Evolutionary conservation across 1,140 invertebrate genomes (phyloP).

Genomic region (Lucilia cuprina): DNA sequence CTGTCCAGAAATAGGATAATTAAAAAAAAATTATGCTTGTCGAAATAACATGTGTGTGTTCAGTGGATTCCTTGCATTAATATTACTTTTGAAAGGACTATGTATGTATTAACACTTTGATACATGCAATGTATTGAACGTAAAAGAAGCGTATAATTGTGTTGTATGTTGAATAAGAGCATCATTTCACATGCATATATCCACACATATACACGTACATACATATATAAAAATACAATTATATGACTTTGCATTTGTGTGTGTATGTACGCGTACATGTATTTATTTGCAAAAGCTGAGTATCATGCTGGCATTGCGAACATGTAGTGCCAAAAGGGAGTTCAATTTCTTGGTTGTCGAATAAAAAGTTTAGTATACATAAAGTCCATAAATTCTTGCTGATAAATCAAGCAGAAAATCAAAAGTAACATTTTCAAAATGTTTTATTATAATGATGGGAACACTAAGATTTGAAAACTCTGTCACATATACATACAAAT

Average conservation of each 20-base stretch:
- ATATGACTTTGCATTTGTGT: background rate
- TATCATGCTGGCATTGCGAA: background rate
- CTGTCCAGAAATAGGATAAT: no score
- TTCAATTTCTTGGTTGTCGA: background rate
- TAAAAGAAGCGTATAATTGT: background rate
- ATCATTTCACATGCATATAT: background rate
- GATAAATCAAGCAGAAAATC: conserved; percentile 37
- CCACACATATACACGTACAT: background rate
- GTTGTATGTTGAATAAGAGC: background rate
- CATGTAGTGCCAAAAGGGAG: background rate
- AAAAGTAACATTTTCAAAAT: conserved; percentile 31
- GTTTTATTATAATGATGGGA: conserved; percentile 18
- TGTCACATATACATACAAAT: background rate
- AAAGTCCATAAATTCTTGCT: conserved; percentile 34
- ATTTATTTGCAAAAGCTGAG: background rate
- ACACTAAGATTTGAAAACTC: background rate
- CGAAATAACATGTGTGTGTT: no score
- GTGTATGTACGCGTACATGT: background rate
- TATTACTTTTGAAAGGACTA: no score
- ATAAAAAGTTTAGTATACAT: conserved; percentile 4
- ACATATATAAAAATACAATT: background rate
- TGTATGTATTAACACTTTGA: no score
- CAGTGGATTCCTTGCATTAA: no score
- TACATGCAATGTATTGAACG: background rate
- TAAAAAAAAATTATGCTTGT: no score